Conservation (phyloP, 35 echinoderm and acorn worm species). For the Stichopus chloronotus region DNA sequence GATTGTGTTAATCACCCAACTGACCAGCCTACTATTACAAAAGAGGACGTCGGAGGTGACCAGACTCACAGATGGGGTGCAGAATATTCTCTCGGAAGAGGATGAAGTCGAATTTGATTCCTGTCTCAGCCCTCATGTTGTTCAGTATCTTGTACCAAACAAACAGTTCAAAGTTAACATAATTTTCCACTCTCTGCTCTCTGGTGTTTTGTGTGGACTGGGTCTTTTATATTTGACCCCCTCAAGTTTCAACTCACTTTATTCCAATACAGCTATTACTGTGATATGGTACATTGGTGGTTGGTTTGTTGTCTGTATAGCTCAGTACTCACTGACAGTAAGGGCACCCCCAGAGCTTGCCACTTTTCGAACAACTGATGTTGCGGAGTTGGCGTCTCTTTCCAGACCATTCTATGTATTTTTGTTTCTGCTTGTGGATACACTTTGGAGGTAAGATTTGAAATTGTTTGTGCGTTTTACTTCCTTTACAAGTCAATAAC, state of each 20-base stretch:
- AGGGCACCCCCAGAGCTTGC: slow-evolving; percentile 83
- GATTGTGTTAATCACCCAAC: slow-evolving; percentile 57
- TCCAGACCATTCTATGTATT: slow-evolving; percentile 85
- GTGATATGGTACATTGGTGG: slow-evolving; percentile 80
- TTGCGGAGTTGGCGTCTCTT: slow-evolving; percentile 71
- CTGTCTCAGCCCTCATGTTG: slow-evolving; percentile 65
- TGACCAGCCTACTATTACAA: slow-evolving; percentile 66
- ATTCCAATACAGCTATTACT: slow-evolving; percentile 72
- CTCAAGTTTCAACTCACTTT: slow-evolving; percentile 76
- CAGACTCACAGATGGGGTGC: slow-evolving; percentile 31
- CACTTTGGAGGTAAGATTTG: slow-evolving; percentile 80
- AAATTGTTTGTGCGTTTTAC: not conserved
- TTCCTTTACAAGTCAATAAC: not conserved
- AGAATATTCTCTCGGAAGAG: slow-evolving; percentile 88
- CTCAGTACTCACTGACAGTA: slow-evolving; percentile 90
- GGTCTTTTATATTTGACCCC: slow-evolving; percentile 87
- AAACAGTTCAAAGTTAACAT: slow-evolving; percentile 93
- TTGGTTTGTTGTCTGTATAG: slow-evolving; percentile 85
- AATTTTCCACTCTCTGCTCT: slow-evolving; percentile 73
- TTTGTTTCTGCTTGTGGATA: slow-evolving; percentile 67
- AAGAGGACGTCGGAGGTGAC: slow-evolving; percentile 37
- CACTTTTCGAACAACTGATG: slow-evolving; percentile 81
- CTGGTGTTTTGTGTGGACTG: slow-evolving; percentile 75
- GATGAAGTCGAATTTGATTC: slow-evolving; percentile 97
- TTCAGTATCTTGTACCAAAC: slow-evolving; percentile 79